Conservation (phyloP, 2,113 vertebrate species). For the Phrynosoma platyrhinos region DNA sequence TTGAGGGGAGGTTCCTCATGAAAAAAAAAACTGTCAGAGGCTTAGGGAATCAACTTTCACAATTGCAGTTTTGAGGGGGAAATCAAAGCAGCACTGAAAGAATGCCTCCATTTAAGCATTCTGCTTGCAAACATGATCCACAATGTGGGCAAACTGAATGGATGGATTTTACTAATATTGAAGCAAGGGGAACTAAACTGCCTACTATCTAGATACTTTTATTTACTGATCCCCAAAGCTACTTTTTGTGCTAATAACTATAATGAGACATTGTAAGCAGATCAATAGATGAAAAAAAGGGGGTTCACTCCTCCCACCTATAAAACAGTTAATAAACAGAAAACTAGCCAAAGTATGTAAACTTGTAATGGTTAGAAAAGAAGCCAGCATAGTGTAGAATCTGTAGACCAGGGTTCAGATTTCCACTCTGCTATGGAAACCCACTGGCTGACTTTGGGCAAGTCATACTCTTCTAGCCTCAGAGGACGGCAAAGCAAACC, state of each 20-base stretch:
- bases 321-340: too few species aligned
- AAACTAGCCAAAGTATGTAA: not conserved
- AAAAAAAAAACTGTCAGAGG: conserved; percentile 59
- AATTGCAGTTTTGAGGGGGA: conserved; percentile 34
- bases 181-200: not conserved
- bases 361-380: not conserved
- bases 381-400: too few species aligned
- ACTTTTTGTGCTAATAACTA: not conserved
- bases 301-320: not conserved
- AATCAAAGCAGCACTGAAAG: conserved; percentile 19
- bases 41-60: conserved; percentile 68
- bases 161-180: not conserved
- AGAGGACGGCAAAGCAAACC: too few species aligned
- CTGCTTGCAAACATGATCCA: not conserved
- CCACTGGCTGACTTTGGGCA: too few species aligned
- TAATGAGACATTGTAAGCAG: not conserved
- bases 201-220: not conserved
- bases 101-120: conserved; percentile 31
- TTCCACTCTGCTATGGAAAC: too few species aligned
- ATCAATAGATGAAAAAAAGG: not conserved
- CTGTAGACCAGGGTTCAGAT: too few species aligned
- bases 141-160: not conserved
- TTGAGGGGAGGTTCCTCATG: conserved; percentile 60
- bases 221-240: not conserved
- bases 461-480: too few species aligned